Percentiles rank a stretch among this genome's conserved stretches.
phyloP scores from a whole-genome alignment of 2,113 vertebrate genomes.

The Nipponia nippon region DNA sequence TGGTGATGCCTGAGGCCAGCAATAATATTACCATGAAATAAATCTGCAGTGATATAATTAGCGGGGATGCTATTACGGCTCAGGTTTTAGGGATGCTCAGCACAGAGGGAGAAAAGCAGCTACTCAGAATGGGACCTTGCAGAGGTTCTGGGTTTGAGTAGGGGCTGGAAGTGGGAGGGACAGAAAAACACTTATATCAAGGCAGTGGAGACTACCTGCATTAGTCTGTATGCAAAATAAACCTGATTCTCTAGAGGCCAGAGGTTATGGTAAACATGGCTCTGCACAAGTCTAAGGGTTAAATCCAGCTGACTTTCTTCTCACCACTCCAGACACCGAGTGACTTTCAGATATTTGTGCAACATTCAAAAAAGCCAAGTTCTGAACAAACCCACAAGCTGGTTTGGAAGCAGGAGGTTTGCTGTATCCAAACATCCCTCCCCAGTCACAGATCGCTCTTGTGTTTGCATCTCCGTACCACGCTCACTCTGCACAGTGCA shows the following conservation, averaged over 20 bases:
- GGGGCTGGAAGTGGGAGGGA: not conserved
- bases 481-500: fast-evolving
- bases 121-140: not conserved
- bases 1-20: slow-evolving; percentile 58
- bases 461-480: not conserved
- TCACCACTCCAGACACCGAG: not conserved
- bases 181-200: not conserved
- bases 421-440: not conserved
- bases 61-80: slow-evolving; percentile 24
- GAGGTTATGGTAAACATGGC: not conserved
- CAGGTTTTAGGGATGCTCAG: slow-evolving; percentile 48
- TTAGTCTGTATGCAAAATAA: not conserved
- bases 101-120: not conserved
- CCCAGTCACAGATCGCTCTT: fast-evolving
- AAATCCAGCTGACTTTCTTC: not conserved
- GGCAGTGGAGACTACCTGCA: not conserved
- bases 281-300: not conserved
- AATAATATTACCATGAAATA: slow-evolving; percentile 65
- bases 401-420: not conserved
- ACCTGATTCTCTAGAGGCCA: not conserved
- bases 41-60: slow-evolving; percentile 71
- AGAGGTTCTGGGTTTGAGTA: not conserved
- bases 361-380: not conserved
- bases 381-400: not conserved
- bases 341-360: not conserved